Conservation (phyloP, 2,113 vertebrate species). For the Ahaetulla prasina region DNA sequence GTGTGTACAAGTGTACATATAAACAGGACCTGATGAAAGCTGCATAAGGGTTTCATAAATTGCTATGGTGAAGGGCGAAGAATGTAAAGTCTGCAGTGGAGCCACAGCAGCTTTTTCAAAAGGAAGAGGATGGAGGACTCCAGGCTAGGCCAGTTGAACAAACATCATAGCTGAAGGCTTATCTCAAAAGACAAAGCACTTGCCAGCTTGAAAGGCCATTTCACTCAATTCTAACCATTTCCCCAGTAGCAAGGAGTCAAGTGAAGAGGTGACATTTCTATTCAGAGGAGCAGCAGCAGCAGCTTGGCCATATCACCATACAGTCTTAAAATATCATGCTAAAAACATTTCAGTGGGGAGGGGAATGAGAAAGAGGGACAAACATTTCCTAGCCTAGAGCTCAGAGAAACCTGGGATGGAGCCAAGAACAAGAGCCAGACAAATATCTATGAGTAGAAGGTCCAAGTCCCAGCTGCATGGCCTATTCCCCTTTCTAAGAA, state of each 20-base stretch:
- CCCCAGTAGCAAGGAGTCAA: background rate
- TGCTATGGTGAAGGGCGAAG: background rate
- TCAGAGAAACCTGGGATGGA: background rate
- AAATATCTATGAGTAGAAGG: background rate
- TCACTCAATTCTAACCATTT: background rate
- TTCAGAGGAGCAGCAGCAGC: background rate
- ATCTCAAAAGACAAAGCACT: background rate
- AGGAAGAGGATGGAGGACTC: background rate
- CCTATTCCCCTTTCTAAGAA: background rate
- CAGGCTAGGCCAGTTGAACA: background rate
- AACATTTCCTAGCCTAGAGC: background rate
- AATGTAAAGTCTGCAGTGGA: background rate
- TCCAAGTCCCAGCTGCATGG: background rate
- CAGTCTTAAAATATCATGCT: slow-evolving; percentile 1
- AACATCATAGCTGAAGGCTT: background rate
- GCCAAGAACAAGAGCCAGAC: background rate
- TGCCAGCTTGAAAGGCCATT: background rate
- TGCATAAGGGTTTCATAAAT: background rate
- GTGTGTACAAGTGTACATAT: background rate
- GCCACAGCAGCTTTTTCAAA: background rate
- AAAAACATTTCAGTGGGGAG: background rate
- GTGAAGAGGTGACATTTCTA: slow-evolving; percentile 3
- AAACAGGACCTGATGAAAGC: background rate
- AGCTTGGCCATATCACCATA: background rate
- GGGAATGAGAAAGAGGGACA: background rate